phyloP scores from a whole-genome alignment of 2,113 vertebrate genomes.

The Clarias magur region DNA sequence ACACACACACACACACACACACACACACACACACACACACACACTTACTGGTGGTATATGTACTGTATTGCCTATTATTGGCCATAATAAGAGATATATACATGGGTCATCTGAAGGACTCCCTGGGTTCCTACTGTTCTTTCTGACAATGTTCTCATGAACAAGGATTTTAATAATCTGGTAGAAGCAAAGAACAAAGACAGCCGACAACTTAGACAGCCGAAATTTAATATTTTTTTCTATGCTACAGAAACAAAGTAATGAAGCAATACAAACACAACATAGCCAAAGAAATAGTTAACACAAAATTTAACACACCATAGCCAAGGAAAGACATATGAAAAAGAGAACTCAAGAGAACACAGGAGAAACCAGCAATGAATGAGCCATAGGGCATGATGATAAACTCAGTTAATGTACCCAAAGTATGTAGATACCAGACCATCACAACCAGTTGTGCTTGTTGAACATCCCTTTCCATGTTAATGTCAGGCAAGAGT shows the following conservation, averaged over 20 bases:
- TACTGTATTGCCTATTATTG: background rate
- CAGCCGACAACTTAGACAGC: background rate
- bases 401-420: slow-evolving; percentile 87
- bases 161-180: slow-evolving; percentile 77
- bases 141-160: slow-evolving; percentile 46
- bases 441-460: background rate
- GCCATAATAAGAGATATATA: slow-evolving; percentile 62
- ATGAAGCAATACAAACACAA: slow-evolving; percentile 39
- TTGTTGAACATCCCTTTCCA: background rate
- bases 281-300: slow-evolving; percentile 72
- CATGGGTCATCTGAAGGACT: slow-evolving; percentile 84
- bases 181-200: background rate
- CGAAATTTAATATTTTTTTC: background rate
- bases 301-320: slow-evolving; percentile 36
- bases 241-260: background rate
- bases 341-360: slow-evolving; percentile 79
- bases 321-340: slow-evolving; percentile 71
- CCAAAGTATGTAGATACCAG: background rate
- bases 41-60: background rate
- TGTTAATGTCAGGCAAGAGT: background rate
- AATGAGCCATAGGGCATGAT: slow-evolving; percentile 86
- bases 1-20: too few species aligned
- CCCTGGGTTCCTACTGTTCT: slow-evolving; percentile 75
- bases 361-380: slow-evolving; percentile 84
- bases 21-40: too few species aligned